Evolutionary conservation across 2,113 vertebrate genomes (phyloP).

Genomic region (Archilochus colubris): DNA sequence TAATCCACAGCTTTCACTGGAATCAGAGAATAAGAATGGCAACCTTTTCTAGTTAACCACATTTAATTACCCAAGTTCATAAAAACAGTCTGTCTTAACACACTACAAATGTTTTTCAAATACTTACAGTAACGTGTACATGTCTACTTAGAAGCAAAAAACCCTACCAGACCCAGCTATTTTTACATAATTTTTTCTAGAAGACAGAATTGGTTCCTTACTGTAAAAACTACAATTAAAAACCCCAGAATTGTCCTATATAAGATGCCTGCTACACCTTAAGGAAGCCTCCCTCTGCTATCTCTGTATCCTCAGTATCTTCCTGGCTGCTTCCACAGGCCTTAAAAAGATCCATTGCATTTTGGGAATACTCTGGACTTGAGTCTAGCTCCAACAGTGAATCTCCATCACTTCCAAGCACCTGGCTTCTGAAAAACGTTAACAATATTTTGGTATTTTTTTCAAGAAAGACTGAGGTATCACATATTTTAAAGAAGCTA

Average conservation of each 20-base stretch:
- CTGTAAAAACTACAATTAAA: slow-evolving; percentile 19
- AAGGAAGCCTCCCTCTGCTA: slow-evolving; percentile 71
- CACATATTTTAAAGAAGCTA: neutral
- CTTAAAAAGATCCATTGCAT: slow-evolving; percentile 71
- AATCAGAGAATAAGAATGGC: neutral
- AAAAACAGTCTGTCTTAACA: neutral
- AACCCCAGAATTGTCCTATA: neutral
- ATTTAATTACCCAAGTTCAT: neutral
- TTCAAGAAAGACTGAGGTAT: neutral
- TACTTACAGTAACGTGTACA: neutral
- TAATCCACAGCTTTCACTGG: neutral
- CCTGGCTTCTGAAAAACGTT: slow-evolving; percentile 78
- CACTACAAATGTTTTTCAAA: neutral
- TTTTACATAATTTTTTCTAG: neutral
- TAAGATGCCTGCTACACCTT: slow-evolving; percentile 63
- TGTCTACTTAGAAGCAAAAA: neutral
- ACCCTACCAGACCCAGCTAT: neutral
- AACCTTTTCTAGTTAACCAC: neutral
- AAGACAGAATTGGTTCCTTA: neutral
- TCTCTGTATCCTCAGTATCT: slow-evolving; percentile 72
- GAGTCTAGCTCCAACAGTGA: slow-evolving; percentile 81
- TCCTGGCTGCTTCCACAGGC: slow-evolving; percentile 76
- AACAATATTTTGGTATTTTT: slow-evolving; percentile 60
- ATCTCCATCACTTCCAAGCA: slow-evolving; percentile 81
- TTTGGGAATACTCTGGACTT: slow-evolving; percentile 76